Conservation (phyloP, 2,797 vertebrate genomes). For the Erithacus rubecula region DNA sequence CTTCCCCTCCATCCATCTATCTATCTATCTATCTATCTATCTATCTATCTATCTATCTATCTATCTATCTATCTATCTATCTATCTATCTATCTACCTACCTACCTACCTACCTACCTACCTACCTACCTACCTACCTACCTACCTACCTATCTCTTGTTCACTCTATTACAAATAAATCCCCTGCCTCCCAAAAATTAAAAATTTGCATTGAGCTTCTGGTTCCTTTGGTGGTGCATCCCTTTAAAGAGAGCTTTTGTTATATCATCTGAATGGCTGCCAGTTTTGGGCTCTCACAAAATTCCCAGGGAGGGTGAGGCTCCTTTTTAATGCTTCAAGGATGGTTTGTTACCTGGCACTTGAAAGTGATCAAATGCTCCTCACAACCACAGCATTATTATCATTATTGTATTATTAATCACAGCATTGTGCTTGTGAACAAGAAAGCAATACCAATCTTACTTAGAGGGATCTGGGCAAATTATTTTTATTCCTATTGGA, state of each 20-base stretch:
- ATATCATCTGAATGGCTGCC: not conserved
- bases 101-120: no score
- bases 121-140: no score
- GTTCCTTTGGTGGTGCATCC: not conserved
- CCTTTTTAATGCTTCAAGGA: not conserved
- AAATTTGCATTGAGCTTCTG: not conserved
- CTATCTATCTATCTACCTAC: no score
- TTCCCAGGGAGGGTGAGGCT: not conserved
- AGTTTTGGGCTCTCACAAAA: not conserved
- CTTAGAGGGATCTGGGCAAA: not conserved
- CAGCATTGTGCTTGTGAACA: not conserved
- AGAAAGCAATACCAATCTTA: not conserved
- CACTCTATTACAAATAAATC: not conserved
- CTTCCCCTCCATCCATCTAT: no score
- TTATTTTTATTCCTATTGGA: not conserved
- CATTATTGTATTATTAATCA: not conserved
- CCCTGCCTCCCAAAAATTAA: not conserved
- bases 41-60: no score
- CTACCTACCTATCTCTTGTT: not conserved
- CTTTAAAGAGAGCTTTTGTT: not conserved
- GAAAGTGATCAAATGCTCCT: not conserved
- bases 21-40: no score
- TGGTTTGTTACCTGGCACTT: not conserved
- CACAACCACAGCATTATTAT: not conserved
- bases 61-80: no score